phyloP scores from a whole-genome alignment of 1,140 invertebrate species.

The Globodera rostochiensis region DNA sequence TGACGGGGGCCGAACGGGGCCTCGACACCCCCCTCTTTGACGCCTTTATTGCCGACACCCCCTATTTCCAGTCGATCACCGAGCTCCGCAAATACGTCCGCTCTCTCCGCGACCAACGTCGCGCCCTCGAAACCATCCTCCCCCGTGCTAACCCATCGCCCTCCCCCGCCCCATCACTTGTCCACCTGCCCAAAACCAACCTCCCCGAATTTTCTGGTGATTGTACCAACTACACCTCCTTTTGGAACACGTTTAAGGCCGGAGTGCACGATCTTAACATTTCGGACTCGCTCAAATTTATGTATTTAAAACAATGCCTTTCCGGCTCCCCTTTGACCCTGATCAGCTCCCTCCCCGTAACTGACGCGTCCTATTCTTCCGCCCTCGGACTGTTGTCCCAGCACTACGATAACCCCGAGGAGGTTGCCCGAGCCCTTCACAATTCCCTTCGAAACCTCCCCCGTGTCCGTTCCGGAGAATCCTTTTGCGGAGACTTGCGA shows the following conservation, averaged over 20 bases:
- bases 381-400: not conserved
- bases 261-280: not conserved
- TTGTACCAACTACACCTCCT: not conserved
- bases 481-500: no score
- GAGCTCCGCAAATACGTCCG: no score
- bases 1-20: not conserved
- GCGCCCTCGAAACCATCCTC: no score
- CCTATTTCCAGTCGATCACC: not conserved
- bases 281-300: not conserved
- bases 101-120: no score
- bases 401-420: not conserved
- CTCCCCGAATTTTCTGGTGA: not conserved
- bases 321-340: not conserved
- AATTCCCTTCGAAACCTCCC: not conserved
- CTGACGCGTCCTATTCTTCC: not conserved
- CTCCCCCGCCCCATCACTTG: no score
- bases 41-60: not conserved
- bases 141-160: no score
- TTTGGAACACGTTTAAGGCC: conserved; percentile 7
- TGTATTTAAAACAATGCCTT: not conserved
- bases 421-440: not conserved
- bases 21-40: not conserved
- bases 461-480: not conserved
- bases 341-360: not conserved
- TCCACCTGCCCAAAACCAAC: not conserved